Conservation (phyloP, 2,113 vertebrate species). For the Pithys albifrons region DNA sequence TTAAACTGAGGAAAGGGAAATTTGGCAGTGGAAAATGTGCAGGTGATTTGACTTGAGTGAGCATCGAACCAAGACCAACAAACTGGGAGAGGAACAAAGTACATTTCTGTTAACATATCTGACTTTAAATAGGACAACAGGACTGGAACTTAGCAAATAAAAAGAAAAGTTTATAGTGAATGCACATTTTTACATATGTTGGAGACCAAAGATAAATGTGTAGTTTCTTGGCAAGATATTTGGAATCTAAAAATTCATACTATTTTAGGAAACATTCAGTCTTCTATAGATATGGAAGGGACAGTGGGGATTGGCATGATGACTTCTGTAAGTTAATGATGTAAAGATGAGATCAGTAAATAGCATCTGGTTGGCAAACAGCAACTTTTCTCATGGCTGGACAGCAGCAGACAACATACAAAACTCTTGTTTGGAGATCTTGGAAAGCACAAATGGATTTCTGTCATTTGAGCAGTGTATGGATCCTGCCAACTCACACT, state of each 20-base stretch:
- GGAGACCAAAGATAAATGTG: background rate
- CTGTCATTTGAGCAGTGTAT: fast-evolving
- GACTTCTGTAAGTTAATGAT: background rate
- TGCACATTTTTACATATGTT: background rate
- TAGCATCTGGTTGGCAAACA: background rate
- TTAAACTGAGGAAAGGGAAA: background rate
- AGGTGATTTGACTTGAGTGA: fast-evolving
- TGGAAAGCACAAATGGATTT: background rate
- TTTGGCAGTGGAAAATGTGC: background rate
- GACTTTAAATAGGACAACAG: background rate
- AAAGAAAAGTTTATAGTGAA: background rate
- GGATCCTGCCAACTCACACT: fast-evolving
- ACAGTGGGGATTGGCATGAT: background rate
- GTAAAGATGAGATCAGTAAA: background rate
- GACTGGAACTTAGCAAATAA: background rate
- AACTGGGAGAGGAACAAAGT: background rate
- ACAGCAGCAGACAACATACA: background rate
- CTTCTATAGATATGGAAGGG: background rate
- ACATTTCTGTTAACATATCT: background rate
- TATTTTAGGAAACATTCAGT: background rate
- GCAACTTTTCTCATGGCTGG: background rate
- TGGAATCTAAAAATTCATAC: background rate
- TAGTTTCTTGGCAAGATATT: background rate
- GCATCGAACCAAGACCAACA: background rate
- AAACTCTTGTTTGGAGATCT: background rate